Evolutionary conservation across 2,888 invertebrate species (phyloP).

Genomic region (Gymnoscelis rufifasciata): DNA sequence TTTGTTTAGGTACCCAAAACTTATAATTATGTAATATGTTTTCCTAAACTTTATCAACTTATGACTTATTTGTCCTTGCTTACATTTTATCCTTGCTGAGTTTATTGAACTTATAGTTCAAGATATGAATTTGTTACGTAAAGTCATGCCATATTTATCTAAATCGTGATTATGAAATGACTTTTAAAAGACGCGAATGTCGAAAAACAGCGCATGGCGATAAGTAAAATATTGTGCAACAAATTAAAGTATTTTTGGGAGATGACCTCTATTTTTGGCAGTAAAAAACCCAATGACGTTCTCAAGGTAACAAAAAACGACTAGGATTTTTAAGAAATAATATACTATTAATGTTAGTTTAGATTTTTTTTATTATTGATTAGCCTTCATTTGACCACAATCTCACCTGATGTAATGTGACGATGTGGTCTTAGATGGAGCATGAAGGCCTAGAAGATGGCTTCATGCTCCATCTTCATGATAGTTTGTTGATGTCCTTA

Average conservation of each 20-base stretch:
- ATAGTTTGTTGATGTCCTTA: too few relatives aligned
- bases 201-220: slow-evolving; percentile 3
- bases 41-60: too few relatives aligned
- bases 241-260: slow-evolving; percentile 1
- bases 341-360: too few relatives aligned
- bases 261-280: slow-evolving; percentile 3
- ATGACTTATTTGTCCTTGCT: background rate
- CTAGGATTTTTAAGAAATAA: too few relatives aligned
- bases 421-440: too few relatives aligned
- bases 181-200: slow-evolving; percentile 5
- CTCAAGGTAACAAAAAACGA: background rate
- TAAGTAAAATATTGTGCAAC: slow-evolving; percentile 1
- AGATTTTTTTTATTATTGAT: too few relatives aligned
- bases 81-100: background rate
- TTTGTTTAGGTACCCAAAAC: too few relatives aligned
- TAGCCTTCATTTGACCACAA: too few relatives aligned
- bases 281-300: background rate
- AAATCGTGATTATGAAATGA: slow-evolving; percentile 12
- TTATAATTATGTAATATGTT: too few relatives aligned
- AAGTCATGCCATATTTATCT: slow-evolving; percentile 3
- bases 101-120: slow-evolving; percentile 7
- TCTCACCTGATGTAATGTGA: too few relatives aligned
- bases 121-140: slow-evolving; percentile 1
- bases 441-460: too few relatives aligned
- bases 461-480: too few relatives aligned